Percentiles rank a stretch among this genome's conserved stretches.
phyloP scores from a whole-genome alignment of 2,797 vertebrate species.

The Selene dorsalis region DNA sequence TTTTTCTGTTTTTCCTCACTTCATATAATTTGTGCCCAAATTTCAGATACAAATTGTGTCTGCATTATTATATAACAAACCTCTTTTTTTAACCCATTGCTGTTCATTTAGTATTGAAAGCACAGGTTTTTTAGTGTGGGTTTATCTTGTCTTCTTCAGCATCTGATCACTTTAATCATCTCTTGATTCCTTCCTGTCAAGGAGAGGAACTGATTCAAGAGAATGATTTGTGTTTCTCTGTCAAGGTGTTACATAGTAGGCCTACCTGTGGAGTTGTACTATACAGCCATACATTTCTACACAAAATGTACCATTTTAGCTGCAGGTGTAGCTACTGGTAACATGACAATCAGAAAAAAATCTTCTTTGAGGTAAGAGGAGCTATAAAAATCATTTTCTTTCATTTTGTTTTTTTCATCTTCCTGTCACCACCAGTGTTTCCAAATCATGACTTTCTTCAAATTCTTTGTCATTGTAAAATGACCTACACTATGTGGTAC shows the following conservation, averaged over 20 bases:
- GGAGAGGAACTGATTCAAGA: too few species aligned
- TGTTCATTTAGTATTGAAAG: too few species aligned
- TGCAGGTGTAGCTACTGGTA: background rate
- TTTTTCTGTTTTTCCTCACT: too few species aligned
- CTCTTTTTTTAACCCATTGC: too few species aligned
- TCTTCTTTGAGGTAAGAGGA: background rate
- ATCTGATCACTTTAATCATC: background rate
- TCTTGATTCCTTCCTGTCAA: background rate
- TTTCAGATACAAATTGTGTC: too few species aligned
- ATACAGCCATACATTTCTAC: background rate
- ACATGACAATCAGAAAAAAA: background rate
- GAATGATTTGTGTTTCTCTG: background rate
- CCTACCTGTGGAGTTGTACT: background rate
- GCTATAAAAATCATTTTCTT: background rate
- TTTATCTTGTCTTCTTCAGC: background rate
- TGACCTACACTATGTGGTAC: background rate
- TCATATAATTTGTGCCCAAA: too few species aligned
- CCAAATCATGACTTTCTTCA: background rate
- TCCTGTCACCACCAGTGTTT: constrained; percentile 3
- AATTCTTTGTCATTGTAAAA: background rate
- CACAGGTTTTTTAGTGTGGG: too few species aligned
- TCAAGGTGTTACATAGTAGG: background rate
- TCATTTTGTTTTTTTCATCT: background rate
- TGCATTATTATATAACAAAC: too few species aligned
- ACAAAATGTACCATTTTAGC: background rate